These are phyloP conservation scores for silkworm (Bombyx mori) DNA, from an alignment of 1,140 invertebrate genomes.

Conservation along the genomic window DNA sequence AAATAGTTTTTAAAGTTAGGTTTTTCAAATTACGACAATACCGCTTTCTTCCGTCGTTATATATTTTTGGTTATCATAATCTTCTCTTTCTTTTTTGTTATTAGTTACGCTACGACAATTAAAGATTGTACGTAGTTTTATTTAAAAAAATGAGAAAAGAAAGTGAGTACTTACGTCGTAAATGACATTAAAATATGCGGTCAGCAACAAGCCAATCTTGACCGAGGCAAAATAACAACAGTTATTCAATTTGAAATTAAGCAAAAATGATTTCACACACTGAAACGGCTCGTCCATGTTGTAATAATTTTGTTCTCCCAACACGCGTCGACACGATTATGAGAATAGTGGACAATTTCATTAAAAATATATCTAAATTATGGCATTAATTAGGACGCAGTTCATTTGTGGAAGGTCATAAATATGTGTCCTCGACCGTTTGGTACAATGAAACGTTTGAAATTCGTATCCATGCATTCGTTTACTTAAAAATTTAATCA, in stretches of 20 bases:
- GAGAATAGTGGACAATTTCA: neutral
- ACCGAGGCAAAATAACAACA: slow-evolving; percentile 41
- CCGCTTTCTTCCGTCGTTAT: too few species aligned
- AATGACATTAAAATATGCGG: slow-evolving; percentile 41
- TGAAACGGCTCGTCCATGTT: slow-evolving; percentile 35
- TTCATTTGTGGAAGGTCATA: slow-evolving; percentile 29
- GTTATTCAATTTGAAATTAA: slow-evolving; percentile 35
- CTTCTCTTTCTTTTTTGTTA: too few species aligned
- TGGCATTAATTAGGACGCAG: slow-evolving; percentile 41
- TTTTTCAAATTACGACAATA: too few species aligned
- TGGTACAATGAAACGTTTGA: too few species aligned
- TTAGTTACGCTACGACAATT: too few species aligned
- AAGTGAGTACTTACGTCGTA: slow-evolving; percentile 29
- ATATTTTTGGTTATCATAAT: too few species aligned
- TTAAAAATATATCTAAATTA: slow-evolving; percentile 16
- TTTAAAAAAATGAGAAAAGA: neutral
- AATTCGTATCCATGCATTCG: too few species aligned
- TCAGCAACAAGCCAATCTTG: slow-evolving; percentile 28
- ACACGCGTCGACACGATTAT: neutral
- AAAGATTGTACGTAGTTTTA: too few species aligned
- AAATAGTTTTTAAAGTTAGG: too few species aligned
- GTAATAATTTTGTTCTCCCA: neutral
- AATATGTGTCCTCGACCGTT: neutral
- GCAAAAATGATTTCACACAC: slow-evolving; percentile 25
- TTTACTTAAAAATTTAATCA: too few species aligned